phyloP scores from a whole-genome alignment of 2,888 invertebrate species.

The Drosophila stalkeri region DNA sequence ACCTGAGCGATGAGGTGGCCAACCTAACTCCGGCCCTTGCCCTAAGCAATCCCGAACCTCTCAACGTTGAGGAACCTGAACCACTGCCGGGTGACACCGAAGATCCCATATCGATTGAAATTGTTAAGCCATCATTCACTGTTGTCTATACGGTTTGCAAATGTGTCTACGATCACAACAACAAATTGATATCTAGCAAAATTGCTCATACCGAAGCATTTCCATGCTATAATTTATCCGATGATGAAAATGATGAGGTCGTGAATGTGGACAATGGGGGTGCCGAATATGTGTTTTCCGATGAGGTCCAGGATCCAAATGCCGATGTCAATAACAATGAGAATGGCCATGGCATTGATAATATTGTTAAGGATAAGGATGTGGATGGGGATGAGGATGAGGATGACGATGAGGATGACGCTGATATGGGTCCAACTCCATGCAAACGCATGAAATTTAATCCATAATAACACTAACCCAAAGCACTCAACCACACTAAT shows the following conservation, averaged over 20 bases:
- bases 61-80: background rate
- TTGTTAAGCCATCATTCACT: background rate
- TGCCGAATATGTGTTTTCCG: background rate
- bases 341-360: background rate
- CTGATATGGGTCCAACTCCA: background rate
- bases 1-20: background rate
- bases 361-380: no score
- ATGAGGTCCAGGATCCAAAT: background rate
- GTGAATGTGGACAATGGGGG: background rate
- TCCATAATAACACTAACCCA: background rate
- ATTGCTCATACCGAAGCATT: constrained; percentile 8
- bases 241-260: background rate
- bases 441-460: background rate
- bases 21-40: background rate
- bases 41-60: background rate
- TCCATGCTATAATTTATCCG: background rate
- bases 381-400: background rate
- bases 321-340: background rate
- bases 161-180: constrained; percentile 5
- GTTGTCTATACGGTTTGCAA: constrained; percentile 18
- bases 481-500: background rate
- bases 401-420: background rate
- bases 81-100: background rate
- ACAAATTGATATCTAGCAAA: constrained; percentile 4
- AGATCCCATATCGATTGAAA: background rate